Percentiles rank a stretch among this genome's conserved stretches.
Conservation (phyloP, 2,888 invertebrate species). For the Lochmaea capreae region DNA sequence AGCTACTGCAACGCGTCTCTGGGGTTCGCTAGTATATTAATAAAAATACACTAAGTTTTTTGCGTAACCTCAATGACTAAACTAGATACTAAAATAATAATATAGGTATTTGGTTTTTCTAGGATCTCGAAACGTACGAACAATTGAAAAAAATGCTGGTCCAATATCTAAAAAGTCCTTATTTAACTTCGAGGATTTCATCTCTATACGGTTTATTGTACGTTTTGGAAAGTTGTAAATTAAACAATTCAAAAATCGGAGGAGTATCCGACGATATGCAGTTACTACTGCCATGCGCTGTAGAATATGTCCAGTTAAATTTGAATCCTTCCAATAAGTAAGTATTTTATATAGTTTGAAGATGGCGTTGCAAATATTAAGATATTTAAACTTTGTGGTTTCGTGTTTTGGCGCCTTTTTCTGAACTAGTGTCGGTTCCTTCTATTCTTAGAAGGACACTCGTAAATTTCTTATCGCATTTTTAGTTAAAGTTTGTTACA, state of each 20-base stretch:
- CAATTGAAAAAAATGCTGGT: slow-evolving; percentile 72
- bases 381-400: no score
- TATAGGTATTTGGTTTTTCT: slow-evolving; percentile 43
- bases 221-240: slow-evolving; percentile 71
- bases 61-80: no score
- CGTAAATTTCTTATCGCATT: no score
- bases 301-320: slow-evolving; percentile 69
- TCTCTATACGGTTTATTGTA: slow-evolving; percentile 77
- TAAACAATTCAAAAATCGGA: slow-evolving; percentile 65
- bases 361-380: no score
- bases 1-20: no score
- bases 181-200: slow-evolving; percentile 72
- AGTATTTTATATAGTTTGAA: slow-evolving; percentile 26
- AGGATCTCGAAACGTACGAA: slow-evolving; percentile 72
- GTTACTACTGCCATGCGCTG: slow-evolving; percentile 66
- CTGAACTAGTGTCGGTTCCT: no score
- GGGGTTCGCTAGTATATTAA: no score
- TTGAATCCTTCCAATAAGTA: slow-evolving; percentile 64
- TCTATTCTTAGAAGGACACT: no score
- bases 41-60: no score
- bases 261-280: slow-evolving; percentile 67
- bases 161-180: slow-evolving; percentile 71
- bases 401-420: no score
- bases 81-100: no score
- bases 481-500: no score